Percentiles rank a stretch among this genome's conserved stretches.
Evolutionary conservation across 1,140 invertebrate species (phyloP).

Genomic region (Pseudobourletiella spinata): DNA sequence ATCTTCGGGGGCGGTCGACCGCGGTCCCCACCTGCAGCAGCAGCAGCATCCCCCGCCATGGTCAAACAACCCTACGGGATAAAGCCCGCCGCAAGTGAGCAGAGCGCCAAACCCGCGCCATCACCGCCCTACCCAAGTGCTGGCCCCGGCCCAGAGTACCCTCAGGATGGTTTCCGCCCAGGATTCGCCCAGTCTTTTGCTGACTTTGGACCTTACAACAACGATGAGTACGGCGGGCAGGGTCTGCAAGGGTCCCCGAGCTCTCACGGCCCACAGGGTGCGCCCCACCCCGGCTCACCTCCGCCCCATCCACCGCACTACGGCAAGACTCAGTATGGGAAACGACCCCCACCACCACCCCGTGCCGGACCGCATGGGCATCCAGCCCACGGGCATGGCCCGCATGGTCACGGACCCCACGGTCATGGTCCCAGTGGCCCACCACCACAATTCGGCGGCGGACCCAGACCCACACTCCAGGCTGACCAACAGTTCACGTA

Average conservation of each 20-base stretch:
- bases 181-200: neutral
- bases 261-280: neutral
- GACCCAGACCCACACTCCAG: neutral
- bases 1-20: conserved; percentile 9
- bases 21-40: neutral
- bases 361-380: too few relatives aligned
- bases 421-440: neutral
- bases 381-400: neutral
- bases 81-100: conserved; percentile 4
- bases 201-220: neutral
- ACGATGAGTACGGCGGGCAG: neutral
- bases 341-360: too few relatives aligned
- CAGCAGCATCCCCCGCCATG: neutral
- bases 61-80: neutral
- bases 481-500: neutral
- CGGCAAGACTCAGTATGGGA: too few relatives aligned
- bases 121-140: too few relatives aligned
- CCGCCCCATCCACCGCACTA: too few relatives aligned
- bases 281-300: neutral
- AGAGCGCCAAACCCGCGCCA: neutral
- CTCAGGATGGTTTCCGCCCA: neutral
- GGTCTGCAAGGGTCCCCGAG: neutral
- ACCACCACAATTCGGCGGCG: neutral
- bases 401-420: neutral
- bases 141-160: neutral